Evolutionary conservation across 2,113 vertebrate species (phyloP), one percentile per base, ranked within the genome.

Genomic region (Oplegnathus fasciatus): DNA sequence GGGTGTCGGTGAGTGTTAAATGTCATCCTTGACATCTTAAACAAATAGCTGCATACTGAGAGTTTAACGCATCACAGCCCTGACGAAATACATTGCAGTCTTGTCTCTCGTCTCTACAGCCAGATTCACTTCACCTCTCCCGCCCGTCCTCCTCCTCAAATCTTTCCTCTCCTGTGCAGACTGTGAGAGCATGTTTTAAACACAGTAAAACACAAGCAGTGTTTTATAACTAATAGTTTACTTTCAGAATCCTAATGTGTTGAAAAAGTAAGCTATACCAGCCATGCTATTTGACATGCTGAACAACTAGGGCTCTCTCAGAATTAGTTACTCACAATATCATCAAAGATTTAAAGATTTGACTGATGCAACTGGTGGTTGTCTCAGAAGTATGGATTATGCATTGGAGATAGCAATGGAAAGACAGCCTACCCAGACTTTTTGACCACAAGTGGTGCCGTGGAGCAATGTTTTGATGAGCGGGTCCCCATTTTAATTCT

Each of bases 11-110:
- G 52, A 58, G 40, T 81, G 80, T 78, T 83, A 87, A 92, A 93
- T 93, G 92, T 91, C 92, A 93, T 84, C 78, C 18, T 48, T 88
- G 91, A 89, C 89, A 90, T 64, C 82, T 89, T 85, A 84, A 93
- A 90, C 84, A 90, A 94, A 89, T 89, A 88, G 81, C 83, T 68
- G 78, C 57, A 66, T 75, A 62, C 68, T 66, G 61, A 81, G 68
- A 83, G 71, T 86, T 90, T 83, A 89, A 86, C 72, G 32, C 88
- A 83, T 89, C 78, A 2, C 73, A 77, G 84, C 70, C 54, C 58
- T 58, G 73, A 84, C 18, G 1, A 80, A 77, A 91, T 71, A 72
- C 65, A 84, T 37, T 85, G 13, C 4, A 44, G 54, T 64, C 30
- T 70, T 37, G 37, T 83, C 62, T 82, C 28, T 75, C 61, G 65